Base-by-base conservation (phyloP, 53 echinoderm and acorn worm genomes). In the Temnopleurus reevesii region DNA sequence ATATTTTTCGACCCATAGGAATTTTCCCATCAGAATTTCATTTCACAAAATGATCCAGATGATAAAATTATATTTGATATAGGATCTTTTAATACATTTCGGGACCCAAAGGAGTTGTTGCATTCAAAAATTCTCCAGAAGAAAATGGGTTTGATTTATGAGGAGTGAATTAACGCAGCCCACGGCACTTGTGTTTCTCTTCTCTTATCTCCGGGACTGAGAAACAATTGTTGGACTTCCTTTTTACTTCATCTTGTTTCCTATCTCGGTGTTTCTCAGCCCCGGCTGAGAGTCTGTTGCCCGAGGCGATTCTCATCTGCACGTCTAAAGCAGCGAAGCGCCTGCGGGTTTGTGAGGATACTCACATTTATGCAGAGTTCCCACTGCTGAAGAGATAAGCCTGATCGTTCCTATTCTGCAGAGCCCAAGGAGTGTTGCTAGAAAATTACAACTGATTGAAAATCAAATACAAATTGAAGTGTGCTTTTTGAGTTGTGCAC, bases 271-370 rank as follows among this genome's bases (percentile, higher is more conserved):
- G 27, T 53, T 30, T 55, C 83, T 23, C 83, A 55, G 83, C 56
- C 56, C 71, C 23, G 83, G 56, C 83, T 54, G 83, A 79, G 79
- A 79, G 79, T 79, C 79, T 79, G 49, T 79, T 46, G 79, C 79
- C 79, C n/a, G 19, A 46, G 79, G 79, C 79, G 28, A 17, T 79
- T 79, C 79, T 47, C 49, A 38, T 71, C 71, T 71, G 23, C 71
- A 63, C 30, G 60, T 26, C 60, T 60, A 30, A 60, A 28, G 60
- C 27, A 27, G 26, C 12, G 12, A n/a, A 60, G 60, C 27, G 34
- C 60, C n/a, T 60, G 0, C 60, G 7, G 26, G 60, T 27, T 12
- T 26, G 7, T 5, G 26, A 60, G 60, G 60, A 60, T 24, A 58
- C 58, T 12, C 58, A 58, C 27, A 60, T 60, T n/a, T n/a, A n/a